Base-by-base conservation (phyloP, 1,140 invertebrate species). In the Bathynomus jamesi region DNA sequence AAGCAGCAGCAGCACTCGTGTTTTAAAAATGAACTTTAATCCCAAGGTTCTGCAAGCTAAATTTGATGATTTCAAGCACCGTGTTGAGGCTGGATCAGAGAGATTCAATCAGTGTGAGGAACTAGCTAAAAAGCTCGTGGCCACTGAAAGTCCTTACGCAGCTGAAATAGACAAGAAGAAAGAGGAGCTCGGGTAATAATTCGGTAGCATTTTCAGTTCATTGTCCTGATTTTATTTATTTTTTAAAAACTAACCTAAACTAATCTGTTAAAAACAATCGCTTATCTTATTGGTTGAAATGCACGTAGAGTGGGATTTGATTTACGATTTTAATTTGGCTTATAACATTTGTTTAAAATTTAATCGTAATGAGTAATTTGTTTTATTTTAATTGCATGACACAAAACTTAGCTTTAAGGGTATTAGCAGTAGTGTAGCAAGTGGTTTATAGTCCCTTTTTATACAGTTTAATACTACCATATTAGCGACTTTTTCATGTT, bases 31-130 rank as follows among this genome's bases (percentile, higher is more conserved):
- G 64, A n/a, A 30, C 65, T 31, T 67, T 73, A 8, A 72, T 69
- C n/a, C 28, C 24, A 77, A 91, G 89, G 84, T 93, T 31, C 81
- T 98, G 24, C 89, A 93, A 79, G 90, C 90, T 28, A 98, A 97
- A 84, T 99, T 98, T 83, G 94, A 97, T 77, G 95, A 98, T 80
- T 90, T 98, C 66, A 95, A 95, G 77, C 91, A 95, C 78, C 86
- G 90, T 67, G 90, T 98, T 21, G 93, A 96, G 79, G 89, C 91
- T 31, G 95, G 94, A 0, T 88, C 91, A 0, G 95, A 98, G 81
- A 84, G 95, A 76, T 97, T 96, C 80, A 93, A 91, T 79, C 91
- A 94, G 78, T 96, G 94, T 80, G 93, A 97, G 82, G 88, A 94
- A 73, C 83, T 96, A 63, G 94, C 95, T 2, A 93, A 91, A 78